A percentile compares a stretch with the other conserved stretches of the same genome.
phyloP scores from a whole-genome alignment of 2,113 vertebrate genomes.

The Oncorhynchus nerka region DNA sequence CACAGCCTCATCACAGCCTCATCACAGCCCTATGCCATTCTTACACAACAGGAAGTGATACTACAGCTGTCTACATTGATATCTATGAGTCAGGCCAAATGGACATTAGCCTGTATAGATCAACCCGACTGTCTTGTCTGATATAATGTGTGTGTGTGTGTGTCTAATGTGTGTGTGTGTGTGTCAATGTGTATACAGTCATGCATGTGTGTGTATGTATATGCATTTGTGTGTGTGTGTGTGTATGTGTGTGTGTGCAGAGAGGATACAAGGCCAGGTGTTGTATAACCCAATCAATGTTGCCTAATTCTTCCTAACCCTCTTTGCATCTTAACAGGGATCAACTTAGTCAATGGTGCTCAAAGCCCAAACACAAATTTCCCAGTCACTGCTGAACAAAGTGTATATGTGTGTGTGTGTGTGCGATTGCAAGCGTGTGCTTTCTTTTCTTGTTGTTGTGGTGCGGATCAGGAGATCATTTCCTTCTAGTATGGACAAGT shows the following conservation, averaged over 20 bases:
- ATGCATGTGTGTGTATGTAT: background rate
- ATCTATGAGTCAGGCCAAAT: background rate
- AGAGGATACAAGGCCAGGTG: background rate
- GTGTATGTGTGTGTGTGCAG: background rate
- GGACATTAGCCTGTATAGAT: background rate
- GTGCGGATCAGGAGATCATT: no score
- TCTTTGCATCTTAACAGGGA: constrained; percentile 44
- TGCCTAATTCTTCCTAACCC: constrained; percentile 45
- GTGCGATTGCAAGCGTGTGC: no score
- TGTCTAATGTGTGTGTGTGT: background rate
- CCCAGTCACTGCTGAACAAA: background rate
- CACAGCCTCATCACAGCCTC: no score
- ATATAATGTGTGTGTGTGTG: background rate
- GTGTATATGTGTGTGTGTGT: background rate
- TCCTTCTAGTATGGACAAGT: no score
- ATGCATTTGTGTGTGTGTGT: background rate
- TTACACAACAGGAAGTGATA: no score
- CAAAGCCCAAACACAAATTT: constrained; percentile 2
- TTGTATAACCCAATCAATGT: constrained; percentile 45
- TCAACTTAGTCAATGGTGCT: constrained; percentile 25
- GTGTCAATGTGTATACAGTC: background rate
- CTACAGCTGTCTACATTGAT: background rate
- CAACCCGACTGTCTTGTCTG: background rate
- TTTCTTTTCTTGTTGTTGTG: no score
- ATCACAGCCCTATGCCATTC: no score